These are phyloP conservation scores for Phortica okadai DNA, from an alignment of 2,888 invertebrate species.

Conservation along the genomic window DNA sequence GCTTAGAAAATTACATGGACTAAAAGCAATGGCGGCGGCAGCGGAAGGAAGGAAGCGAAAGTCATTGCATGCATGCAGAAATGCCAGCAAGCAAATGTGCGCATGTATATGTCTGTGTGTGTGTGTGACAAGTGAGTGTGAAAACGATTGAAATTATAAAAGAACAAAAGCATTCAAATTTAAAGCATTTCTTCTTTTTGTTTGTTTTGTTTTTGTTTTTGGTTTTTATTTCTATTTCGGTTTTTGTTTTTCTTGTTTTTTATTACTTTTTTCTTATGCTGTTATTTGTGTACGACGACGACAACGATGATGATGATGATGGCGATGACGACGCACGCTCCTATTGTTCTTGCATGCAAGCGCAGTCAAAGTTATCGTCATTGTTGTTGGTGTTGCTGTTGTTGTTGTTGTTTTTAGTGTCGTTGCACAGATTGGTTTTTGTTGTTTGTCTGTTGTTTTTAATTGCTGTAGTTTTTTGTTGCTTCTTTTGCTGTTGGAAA, in stretches of 20 bases:
- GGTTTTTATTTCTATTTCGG: neutral
- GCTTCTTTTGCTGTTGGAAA: slow-evolving; percentile 50
- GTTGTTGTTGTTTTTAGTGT: slow-evolving; percentile 12
- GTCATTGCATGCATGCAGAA: neutral
- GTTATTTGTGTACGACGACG: neutral
- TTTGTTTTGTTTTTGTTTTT: neutral
- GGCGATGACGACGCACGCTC: neutral
- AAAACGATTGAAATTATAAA: slow-evolving; percentile 69
- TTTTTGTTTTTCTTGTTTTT: neutral
- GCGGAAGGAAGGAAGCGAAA: neutral
- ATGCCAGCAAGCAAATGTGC: neutral
- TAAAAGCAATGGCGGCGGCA: slow-evolving; percentile 1
- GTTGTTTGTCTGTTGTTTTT: slow-evolving; percentile 8
- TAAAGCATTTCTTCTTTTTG: neutral
- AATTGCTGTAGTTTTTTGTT: slow-evolving; percentile 49
- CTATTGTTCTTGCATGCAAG: slow-evolving; percentile 56
- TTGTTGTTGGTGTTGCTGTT: slow-evolving; percentile 1
- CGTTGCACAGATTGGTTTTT: slow-evolving; percentile 18
- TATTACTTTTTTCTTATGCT: neutral
- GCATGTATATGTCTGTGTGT: neutral
- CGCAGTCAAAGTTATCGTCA: slow-evolving; percentile 66
- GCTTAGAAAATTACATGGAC: slow-evolving; percentile 2
- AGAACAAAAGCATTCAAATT: neutral
- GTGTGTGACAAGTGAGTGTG: slow-evolving; percentile 34
- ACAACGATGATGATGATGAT: neutral